Conservation (phyloP, 2,113 vertebrate genomes). For the Sprattus sprattus region DNA sequence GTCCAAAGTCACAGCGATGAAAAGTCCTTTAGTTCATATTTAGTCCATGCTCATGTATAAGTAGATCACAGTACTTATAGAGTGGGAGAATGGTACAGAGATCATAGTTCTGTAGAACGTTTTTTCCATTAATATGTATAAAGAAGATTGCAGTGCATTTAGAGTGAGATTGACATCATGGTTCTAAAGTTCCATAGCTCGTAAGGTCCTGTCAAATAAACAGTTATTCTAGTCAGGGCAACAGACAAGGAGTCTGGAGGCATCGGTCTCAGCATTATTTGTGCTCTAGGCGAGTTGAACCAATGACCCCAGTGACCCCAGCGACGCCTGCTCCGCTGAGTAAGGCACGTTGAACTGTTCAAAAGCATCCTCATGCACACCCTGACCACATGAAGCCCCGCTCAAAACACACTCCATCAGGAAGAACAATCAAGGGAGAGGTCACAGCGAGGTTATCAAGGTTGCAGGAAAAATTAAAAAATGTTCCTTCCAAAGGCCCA, state of each 20-base stretch:
- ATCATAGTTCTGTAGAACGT: too few relatives aligned
- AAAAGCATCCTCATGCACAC: neutral
- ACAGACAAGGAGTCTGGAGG: neutral
- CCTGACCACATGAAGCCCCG: neutral
- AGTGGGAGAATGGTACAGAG: too few relatives aligned
- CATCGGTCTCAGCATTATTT: neutral
- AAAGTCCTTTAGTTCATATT: too few relatives aligned
- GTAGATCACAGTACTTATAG: too few relatives aligned
- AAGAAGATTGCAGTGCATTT: too few relatives aligned
- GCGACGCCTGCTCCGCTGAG: too few relatives aligned
- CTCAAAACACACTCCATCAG: neutral
- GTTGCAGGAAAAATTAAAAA: neutral
- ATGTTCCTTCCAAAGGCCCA: neutral
- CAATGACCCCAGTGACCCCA: neutral
- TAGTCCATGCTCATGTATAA: too few relatives aligned
- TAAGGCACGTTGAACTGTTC: neutral
- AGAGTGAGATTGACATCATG: too few relatives aligned
- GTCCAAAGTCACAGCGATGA: neutral
- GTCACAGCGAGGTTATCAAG: slow-evolving; percentile 9
- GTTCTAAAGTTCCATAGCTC: too few relatives aligned
- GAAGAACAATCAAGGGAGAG: neutral
- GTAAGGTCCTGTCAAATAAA: too few relatives aligned
- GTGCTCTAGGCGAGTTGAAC: neutral
- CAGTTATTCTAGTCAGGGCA: too few relatives aligned
- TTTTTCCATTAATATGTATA: too few relatives aligned